Base-by-base conservation (phyloP, 2,888 invertebrate species). In the Xanthorhoe designata region DNA sequence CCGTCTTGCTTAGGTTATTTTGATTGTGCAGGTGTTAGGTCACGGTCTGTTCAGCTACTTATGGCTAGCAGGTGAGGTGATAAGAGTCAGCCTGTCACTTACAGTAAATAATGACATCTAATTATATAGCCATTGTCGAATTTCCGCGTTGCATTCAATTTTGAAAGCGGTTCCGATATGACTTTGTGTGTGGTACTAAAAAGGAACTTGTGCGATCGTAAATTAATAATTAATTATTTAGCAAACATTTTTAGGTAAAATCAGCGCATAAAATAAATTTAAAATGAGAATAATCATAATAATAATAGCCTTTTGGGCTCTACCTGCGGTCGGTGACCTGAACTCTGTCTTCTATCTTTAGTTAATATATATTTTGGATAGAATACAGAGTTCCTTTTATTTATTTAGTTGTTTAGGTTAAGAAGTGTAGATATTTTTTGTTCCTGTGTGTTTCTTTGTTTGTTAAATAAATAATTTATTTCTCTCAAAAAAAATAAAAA, bases 101-200 rank as follows among this genome's bases (percentile, higher is more conserved):
- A 68, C 81, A 79, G 82, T 87, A 83, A 88, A 89, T 88, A 87
- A 89, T 90, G 87, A 85, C 84, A 80, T 88, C 87, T 90, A 91
- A 92, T 91, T 91, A 92, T 84, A 84, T 81, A 70, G 77, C 83
- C 85, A 85, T 91, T 90, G 91, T 91, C 82, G 80, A 84, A 83
- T 86, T 87, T 85, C 81, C 81, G 74, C 80, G 83, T 82, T 90
- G 91, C 88, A 87, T 89, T 90, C 87, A 88, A 90, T 88, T 90
- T 86, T 86, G 84, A 91, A 8, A 42, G 24, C 42, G 38, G 80
- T 79, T 73, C 72, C 78, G 76, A 75, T 76, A 77, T 76, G 80
- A 72, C 47, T 32, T 32, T 32, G 32, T 56, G 47, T 70, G 51
- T 71, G 78, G 77, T 42, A 1, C 38, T 76, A 82, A 65, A 6